Evolutionary conservation across 2,888 invertebrate genomes (phyloP).

Genomic region (Ypsolopha sequella): DNA sequence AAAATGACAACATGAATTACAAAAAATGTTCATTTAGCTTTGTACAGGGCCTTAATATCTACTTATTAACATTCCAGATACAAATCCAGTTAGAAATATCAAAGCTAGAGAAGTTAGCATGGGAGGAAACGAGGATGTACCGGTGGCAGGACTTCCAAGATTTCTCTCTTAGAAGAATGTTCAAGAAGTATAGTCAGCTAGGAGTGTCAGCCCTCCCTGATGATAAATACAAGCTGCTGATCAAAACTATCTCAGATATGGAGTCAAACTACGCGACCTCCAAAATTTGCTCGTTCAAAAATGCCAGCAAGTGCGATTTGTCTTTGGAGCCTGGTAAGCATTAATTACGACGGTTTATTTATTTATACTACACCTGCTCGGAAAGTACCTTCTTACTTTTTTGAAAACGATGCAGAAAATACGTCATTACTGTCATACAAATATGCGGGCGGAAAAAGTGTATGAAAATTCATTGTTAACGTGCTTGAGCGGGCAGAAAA

Average conservation of each 20-base stretch:
- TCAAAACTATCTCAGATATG: constrained; percentile 78
- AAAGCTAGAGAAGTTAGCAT: constrained; percentile 72
- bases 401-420: too few relatives aligned
- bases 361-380: too few relatives aligned
- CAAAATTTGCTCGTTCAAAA: constrained; percentile 79
- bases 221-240: constrained; percentile 72
- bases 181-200: constrained; percentile 78
- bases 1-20: too few relatives aligned
- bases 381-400: too few relatives aligned
- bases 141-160: constrained; percentile 81
- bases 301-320: constrained; percentile 75
- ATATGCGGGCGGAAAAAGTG: too few relatives aligned
- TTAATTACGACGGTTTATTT: background rate
- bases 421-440: too few relatives aligned
- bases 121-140: constrained; percentile 76
- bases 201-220: constrained; percentile 81
- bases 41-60: too few relatives aligned
- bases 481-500: too few relatives aligned
- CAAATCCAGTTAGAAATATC: constrained; percentile 49
- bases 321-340: constrained; percentile 78
- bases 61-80: constrained; percentile 25
- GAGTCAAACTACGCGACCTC: constrained; percentile 81
- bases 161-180: constrained; percentile 78
- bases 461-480: too few relatives aligned
- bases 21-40: too few relatives aligned